phyloP scores from a whole-genome alignment of 2,888 invertebrate genomes.

The Seira ritae region DNA sequence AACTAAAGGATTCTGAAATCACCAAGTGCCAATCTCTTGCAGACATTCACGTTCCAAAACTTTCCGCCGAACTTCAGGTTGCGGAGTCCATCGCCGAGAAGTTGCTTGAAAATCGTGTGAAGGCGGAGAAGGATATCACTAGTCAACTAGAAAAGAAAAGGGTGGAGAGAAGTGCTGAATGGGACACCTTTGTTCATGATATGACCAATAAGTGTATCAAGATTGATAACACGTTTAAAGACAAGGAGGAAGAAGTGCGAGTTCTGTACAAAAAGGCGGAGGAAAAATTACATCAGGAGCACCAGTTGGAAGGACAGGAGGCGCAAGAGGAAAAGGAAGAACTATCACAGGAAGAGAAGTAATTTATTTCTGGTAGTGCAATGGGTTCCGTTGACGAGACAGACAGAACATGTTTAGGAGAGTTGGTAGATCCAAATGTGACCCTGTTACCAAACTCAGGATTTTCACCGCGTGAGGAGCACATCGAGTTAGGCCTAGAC shows the following conservation, averaged over 20 bases:
- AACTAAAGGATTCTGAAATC: constrained; percentile 85
- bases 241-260: constrained; percentile 86
- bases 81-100: constrained; percentile 75
- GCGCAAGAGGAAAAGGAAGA: background rate
- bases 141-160: constrained; percentile 77
- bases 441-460: constrained; percentile 80
- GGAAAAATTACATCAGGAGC: constrained; percentile 77
- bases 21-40: constrained; percentile 82
- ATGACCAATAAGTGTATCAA: constrained; percentile 85
- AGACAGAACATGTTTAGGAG: constrained; percentile 74
- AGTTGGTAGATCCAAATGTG: constrained; percentile 81
- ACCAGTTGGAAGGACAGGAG: too few species aligned
- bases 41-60: constrained; percentile 80
- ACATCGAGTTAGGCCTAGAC: background rate
- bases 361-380: background rate
- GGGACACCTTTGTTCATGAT: constrained; percentile 86
- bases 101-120: constrained; percentile 59
- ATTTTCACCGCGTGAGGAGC: constrained; percentile 23
- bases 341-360: background rate
- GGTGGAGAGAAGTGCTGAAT: constrained; percentile 80
- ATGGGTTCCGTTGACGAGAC: constrained; percentile 32
- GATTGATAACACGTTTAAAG: constrained; percentile 86
- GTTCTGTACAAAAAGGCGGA: constrained; percentile 86
- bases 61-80: constrained; percentile 82
- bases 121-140: constrained; percentile 54